Evolutionary conservation across 2,797 vertebrate genomes (phyloP).

Genomic region (Emys orbicularis): DNA sequence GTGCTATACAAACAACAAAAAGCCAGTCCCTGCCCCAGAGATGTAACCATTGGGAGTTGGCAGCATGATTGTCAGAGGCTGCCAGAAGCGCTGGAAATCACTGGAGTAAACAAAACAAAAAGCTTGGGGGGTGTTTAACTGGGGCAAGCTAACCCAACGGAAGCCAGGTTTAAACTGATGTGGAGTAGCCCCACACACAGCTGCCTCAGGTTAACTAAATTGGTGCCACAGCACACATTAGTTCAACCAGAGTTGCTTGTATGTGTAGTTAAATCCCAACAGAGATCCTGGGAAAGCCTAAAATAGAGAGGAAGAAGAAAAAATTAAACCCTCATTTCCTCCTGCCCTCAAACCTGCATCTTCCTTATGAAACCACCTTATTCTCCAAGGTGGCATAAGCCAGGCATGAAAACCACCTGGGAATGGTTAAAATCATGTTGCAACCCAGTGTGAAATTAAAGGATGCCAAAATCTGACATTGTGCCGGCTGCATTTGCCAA

Average conservation of each 20-base stretch:
- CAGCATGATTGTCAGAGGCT: neutral
- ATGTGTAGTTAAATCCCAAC: neutral
- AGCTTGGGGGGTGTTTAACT: neutral
- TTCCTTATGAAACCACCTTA: neutral
- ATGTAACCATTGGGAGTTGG: fast-evolving
- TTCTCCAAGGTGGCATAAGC: fast-evolving
- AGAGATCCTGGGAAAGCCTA: neutral
- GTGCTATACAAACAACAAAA: neutral
- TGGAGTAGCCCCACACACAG: neutral
- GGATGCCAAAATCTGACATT: neutral
- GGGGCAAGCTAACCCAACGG: fast-evolving
- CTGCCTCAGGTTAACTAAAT: neutral
- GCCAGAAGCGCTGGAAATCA: neutral
- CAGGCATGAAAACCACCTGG: neutral
- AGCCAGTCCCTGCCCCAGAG: neutral
- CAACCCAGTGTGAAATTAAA: neutral
- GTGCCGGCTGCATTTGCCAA: neutral
- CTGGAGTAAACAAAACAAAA: neutral
- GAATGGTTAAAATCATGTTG: neutral
- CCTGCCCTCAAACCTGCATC: neutral
- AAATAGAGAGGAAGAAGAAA: neutral
- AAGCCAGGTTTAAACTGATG: fast-evolving
- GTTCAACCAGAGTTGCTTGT: neutral
- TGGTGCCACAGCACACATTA: fast-evolving
- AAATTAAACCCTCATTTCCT: neutral